phyloP scores from a whole-genome alignment of 2,888 invertebrate genomes.

The Ormyrus rosae region DNA sequence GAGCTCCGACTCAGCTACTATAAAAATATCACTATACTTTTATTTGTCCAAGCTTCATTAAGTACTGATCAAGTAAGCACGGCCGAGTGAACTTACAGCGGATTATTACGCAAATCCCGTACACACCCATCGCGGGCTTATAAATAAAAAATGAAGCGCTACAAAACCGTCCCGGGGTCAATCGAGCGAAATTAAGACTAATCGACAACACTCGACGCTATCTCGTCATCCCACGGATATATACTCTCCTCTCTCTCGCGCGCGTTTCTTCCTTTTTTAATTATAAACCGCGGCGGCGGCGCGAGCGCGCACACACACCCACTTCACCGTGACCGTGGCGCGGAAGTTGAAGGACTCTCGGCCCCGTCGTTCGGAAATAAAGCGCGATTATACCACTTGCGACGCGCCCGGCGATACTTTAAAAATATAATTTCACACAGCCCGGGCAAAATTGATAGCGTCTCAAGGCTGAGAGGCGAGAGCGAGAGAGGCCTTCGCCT shows the following conservation, averaged over 20 bases:
- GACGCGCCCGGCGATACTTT: slow-evolving; percentile 2
- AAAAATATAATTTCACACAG: slow-evolving; percentile 38
- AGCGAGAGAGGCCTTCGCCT: slow-evolving; percentile 13
- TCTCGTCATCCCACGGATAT: background rate
- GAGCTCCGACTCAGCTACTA: too few species aligned
- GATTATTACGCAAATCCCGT: slow-evolving; percentile 13
- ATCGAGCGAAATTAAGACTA: slow-evolving; percentile 35
- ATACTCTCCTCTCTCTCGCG: slow-evolving; percentile 1
- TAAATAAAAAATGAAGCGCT: slow-evolving; percentile 12
- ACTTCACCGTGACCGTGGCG: slow-evolving; percentile 43
- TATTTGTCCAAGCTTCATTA: background rate
- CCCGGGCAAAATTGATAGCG: slow-evolving; percentile 40
- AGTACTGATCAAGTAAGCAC: slow-evolving; percentile 1
- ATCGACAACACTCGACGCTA: slow-evolving; percentile 26
- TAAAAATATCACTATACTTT: too few species aligned
- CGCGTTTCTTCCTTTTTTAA: background rate
- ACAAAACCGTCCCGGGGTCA: background rate
- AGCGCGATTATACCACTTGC: slow-evolving; percentile 22
- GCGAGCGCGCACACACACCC: background rate
- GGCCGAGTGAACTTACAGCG: background rate
- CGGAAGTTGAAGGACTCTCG: slow-evolving; percentile 31
- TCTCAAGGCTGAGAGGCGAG: slow-evolving; percentile 13
- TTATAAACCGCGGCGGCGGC: slow-evolving; percentile 13
- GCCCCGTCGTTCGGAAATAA: slow-evolving; percentile 20
- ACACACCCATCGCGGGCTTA: background rate